Percentiles rank a stretch among this genome's conserved stretches.
Evolutionary conservation across 2,797 vertebrate species (phyloP).

Genomic region (Pangasius macronema): DNA sequence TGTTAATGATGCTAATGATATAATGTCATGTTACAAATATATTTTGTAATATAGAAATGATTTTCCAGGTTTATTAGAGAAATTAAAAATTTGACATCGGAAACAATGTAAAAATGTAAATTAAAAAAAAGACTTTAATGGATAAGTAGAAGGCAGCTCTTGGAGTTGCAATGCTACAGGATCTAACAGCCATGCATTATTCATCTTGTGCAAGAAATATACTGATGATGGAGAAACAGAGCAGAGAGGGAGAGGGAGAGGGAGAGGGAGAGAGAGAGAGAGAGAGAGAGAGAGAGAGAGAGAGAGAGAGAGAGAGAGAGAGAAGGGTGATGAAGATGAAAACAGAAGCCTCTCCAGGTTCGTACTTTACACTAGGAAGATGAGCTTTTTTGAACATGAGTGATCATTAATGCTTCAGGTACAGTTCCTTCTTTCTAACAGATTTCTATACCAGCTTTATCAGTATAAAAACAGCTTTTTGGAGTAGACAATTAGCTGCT

Average conservation of each 20-base stretch:
- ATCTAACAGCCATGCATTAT: slow-evolving; percentile 28
- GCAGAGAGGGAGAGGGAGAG: background rate
- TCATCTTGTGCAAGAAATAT: slow-evolving; percentile 16
- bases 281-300: slow-evolving; percentile 21
- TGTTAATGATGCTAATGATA: background rate
- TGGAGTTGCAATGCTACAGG: background rate
- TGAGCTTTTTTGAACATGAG: background rate
- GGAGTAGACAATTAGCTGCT: background rate
- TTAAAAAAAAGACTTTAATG: background rate
- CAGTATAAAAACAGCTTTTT: background rate
- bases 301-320: slow-evolving; percentile 13
- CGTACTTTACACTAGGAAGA: background rate
- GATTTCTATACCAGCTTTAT: background rate
- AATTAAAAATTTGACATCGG: background rate
- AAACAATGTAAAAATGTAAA: background rate
- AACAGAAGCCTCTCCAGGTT: slow-evolving; percentile 12
- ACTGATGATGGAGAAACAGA: background rate
- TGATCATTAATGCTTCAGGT: background rate
- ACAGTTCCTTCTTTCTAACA: background rate
- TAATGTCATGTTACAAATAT: background rate
- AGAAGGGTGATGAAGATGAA: background rate
- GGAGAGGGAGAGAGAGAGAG: background rate
- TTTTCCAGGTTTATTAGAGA: background rate
- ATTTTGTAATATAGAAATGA: background rate
- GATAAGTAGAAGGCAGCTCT: background rate